Evolutionary conservation across 2,888 invertebrate species (phyloP), one percentile per base, ranked within the genome.

Genomic region (Dyspetes luteomarginatus): DNA sequence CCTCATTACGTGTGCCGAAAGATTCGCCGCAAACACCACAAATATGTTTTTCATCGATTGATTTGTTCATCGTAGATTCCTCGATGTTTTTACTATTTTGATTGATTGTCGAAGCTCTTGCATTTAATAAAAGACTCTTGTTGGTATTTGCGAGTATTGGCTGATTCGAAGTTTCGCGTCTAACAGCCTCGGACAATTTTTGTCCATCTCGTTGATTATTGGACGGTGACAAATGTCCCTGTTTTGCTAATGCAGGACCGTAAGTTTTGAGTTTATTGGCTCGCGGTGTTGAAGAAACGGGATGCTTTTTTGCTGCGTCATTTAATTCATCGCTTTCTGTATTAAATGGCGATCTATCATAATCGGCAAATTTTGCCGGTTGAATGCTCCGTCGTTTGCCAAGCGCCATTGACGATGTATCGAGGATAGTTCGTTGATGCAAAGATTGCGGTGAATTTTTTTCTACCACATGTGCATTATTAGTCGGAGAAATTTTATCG

Each of bases 11-110:
- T 0, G 81, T 86, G 1, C 69, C 72, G 26, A 91, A 90, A 17
- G 86, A 82, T 3, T 86, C 79, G 0, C 87, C 84, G 36, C 91
- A 91, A 2, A 88, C 84, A 0, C 89, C 88, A 36, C 92, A 91
- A 41, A 87, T 84, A 52, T 91, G 89, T 15, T 86, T 87, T 17
- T 86, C 83, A 3, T 17, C 55, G 4, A 3, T 12, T 5, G 48
- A 22, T 19, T 48, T 17, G 5, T 19, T 71, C 1, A n/a, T 50
- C 0, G 4, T 9, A 62, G 2, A 7, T 15, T 36, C 19, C 19
- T 64, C 24, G 5, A 28, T 5, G 5, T 3, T 17, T 15, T n/a
- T 45, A 45, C 4, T 19, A 19, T 56, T 55, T 26, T 36, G 43
- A 55, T 56, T 12, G 19, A 12, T 45, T 28, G 28, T 7, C 55